Evolutionary conservation across 2,797 vertebrate genomes (phyloP), one percentile per base, ranked within the genome.

Genomic region (Hoplostethus atlanticus): DNA sequence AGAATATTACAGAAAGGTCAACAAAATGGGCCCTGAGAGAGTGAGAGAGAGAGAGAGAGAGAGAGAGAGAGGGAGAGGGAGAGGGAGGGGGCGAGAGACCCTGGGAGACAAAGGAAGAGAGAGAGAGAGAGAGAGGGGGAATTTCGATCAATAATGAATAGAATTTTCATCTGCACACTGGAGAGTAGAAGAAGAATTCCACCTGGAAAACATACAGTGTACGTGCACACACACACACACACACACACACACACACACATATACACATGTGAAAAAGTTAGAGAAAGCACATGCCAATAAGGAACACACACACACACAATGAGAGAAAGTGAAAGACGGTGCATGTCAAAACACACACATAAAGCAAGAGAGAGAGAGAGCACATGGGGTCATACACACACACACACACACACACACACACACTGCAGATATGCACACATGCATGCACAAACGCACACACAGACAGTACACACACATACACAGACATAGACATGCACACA

Each of bases 91-190:
- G 21, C 21, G 21, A 21, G 21, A 21, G 21, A 21, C 21, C 21
- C 21, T 21, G 21, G 21, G 21, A 21, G 21, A 21, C 21, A 21
- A 21, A 21, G 21, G 21, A 21, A 21, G 21, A 38, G 44, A 64
- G 67, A 76, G 61, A 76, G 63, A 64, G 48, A 53, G 11, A 64
- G n/a, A 57, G 65, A 58, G 66, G 40, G 17, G 34, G 16, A 30
- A 64, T 61, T 77, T 79, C 65, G 79, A 93, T 93, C 59, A 93
- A 93, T 92, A 92, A 93, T 93, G 63, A 84, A 93, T 90, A 68
- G 36, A 60, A 69, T 86, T 86, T 84, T 86, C 83, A 76, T 83
- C 85, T 40, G 30, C 76, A 79, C 72, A 59, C 58, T 17, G 60
- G 77, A 82, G 65, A 79, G 75, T n/a, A 75, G 68, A 68, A 62